These are phyloP conservation scores for Pantelozetes paolii DNA, from an alignment of 2,888 invertebrate genomes.

Conservation along the genomic window DNA sequence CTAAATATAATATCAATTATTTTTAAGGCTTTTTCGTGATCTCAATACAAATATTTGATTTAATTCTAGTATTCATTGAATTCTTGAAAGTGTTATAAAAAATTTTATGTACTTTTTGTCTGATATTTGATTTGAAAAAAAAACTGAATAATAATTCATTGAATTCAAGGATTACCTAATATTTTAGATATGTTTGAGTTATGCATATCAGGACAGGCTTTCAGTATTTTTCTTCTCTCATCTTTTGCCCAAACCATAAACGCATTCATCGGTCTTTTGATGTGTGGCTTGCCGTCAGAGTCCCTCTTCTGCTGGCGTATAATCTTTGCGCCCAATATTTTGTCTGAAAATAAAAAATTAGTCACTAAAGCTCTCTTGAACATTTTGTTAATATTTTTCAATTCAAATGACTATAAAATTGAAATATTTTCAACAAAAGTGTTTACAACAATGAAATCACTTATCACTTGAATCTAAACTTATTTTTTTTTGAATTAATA, in stretches of 20 bases:
- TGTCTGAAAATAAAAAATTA: conserved; percentile 45
- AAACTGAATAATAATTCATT: neutral
- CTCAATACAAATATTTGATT: neutral
- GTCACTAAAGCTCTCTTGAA: neutral
- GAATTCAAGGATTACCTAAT: conserved; percentile 59
- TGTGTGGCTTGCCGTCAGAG: conserved; percentile 80
- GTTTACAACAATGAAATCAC: too few relatives aligned
- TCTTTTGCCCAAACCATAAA: conserved; percentile 95
- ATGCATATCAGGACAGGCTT: conserved; percentile 99
- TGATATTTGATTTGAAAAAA: too few relatives aligned
- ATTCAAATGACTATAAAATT: too few relatives aligned
- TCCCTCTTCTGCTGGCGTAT: conserved; percentile 75
- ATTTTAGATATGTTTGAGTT: conserved; percentile 99
- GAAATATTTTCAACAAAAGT: too few relatives aligned
- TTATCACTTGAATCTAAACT: too few relatives aligned
- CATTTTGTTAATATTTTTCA: too few relatives aligned
- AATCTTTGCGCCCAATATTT: conserved; percentile 67
- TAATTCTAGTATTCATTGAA: too few relatives aligned
- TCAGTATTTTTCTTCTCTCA: conserved; percentile 94
- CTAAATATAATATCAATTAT: conserved; percentile 11
- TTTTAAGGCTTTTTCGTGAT: neutral
- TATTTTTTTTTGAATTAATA: too few relatives aligned
- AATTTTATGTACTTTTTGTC: too few relatives aligned
- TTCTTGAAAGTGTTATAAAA: too few relatives aligned
- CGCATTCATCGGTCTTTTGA: conserved; percentile 99